Base-by-base conservation (phyloP, 2,888 invertebrate species). In the Choristoneura rosaceana region DNA sequence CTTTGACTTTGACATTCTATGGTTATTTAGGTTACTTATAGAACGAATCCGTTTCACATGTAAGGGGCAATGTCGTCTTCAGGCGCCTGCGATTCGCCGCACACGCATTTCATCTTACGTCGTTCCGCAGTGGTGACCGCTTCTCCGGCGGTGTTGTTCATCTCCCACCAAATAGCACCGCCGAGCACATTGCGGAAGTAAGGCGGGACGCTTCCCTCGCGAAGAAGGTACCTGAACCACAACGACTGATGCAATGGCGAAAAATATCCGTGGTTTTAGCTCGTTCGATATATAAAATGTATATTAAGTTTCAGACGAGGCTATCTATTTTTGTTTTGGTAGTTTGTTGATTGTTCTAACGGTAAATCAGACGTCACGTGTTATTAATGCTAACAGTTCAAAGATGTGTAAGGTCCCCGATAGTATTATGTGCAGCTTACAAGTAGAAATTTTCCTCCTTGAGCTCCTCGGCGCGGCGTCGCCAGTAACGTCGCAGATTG, bases 131-230 rank as follows among this genome's bases (percentile, higher is more conserved):
- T 78, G 4, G 79, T 81, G 14, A 88, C 86, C 0, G 92, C 92
- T 0, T 86, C 84, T 2, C 78, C 85, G 0, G 90, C 85, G 0
- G 84, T 75, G 52, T 86, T 75, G 78, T 90, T 90, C 77, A 92
- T 81, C 38, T 92, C 91, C 90, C 90, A 91, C 93, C 93, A 93
- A 71, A 90, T 89, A 2, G 92, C 90, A 3, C 93, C 93, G 1
- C 93, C 93, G 15, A 93, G 86, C 1, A 93, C 81, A 75, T 94
- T 93, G n/a, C 82, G 82, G 81, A 92, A 94, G 78, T 93, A 94
- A 0, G 90, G 91, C 1, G 93, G 93, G 0, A 93, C 91, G 59
- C 80, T 87, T 68, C 88, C 89, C 69, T 91, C 89, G 2, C 92
- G 89, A 4, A 93, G 84, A 0, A 88, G 80, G 68, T 85, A 81